These are phyloP conservation scores for Cephonodes hylas DNA, from an alignment of 2,888 invertebrate species.

Conservation along the genomic window DNA sequence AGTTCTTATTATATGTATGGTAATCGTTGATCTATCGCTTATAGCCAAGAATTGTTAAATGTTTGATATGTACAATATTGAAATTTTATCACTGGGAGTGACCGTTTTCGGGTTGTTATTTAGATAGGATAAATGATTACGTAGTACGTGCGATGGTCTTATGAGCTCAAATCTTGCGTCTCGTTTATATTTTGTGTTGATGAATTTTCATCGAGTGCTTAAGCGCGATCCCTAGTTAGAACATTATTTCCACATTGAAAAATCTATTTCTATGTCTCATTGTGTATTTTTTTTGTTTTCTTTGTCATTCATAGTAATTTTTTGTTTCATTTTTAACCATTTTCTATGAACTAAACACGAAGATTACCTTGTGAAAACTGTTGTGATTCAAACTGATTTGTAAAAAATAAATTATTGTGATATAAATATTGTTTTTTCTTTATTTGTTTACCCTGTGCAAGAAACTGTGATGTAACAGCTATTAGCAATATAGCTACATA, in stretches of 20 bases:
- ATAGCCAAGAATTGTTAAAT: slow-evolving; percentile 38
- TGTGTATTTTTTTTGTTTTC: slow-evolving; percentile 3
- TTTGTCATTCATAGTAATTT: slow-evolving; percentile 39
- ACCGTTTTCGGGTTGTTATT: slow-evolving; percentile 64
- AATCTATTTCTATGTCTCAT: slow-evolving; percentile 10
- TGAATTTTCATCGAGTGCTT: slow-evolving; percentile 36
- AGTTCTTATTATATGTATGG: slow-evolving; percentile 12
- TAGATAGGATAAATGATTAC: slow-evolving; percentile 67
- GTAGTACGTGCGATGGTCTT: slow-evolving; percentile 38
- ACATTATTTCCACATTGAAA: neutral
- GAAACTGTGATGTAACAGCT: neutral
- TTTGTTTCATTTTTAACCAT: slow-evolving; percentile 55
- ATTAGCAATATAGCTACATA: too few relatives aligned
- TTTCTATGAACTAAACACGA: slow-evolving; percentile 60
- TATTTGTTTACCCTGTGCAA: slow-evolving; percentile 17
- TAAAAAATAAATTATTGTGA: slow-evolving; percentile 82
- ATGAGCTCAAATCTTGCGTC: slow-evolving; percentile 65
- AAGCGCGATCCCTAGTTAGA: slow-evolving; percentile 24
- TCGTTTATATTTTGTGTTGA: slow-evolving; percentile 42
- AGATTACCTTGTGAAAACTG: slow-evolving; percentile 69
- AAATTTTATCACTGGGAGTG: slow-evolving; percentile 71
- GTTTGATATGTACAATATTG: slow-evolving; percentile 54
- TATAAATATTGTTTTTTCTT: slow-evolving; percentile 54
- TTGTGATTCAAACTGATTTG: slow-evolving; percentile 78
- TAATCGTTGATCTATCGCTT: slow-evolving; percentile 9